phyloP scores from a whole-genome alignment of 2,113 vertebrate genomes.

The Dipodomys stephensi region DNA sequence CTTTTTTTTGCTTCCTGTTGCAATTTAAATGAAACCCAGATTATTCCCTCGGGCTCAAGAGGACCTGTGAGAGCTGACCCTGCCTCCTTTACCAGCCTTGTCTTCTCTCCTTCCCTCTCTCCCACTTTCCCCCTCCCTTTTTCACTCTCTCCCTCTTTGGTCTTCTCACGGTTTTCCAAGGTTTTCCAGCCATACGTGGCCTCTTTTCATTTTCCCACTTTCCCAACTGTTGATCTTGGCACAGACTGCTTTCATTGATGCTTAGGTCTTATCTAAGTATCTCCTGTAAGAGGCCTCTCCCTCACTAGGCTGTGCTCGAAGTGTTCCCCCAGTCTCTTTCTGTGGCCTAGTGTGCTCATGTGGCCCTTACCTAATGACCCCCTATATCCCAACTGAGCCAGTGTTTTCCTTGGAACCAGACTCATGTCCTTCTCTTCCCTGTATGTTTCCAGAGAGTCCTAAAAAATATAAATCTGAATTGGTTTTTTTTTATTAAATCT shows the following conservation, averaged over 20 bases:
- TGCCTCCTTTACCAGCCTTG: not conserved
- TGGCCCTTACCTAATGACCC: not conserved
- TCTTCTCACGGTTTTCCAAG: not conserved
- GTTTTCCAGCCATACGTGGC: not conserved
- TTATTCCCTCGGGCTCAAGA: not conserved
- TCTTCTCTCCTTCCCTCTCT: not conserved
- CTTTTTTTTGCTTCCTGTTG: not conserved
- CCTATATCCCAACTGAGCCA: too few species aligned
- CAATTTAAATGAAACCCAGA: not conserved
- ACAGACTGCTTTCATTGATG: not conserved
- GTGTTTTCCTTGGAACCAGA: not conserved
- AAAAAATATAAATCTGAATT: not conserved
- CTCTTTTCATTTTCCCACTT: not conserved
- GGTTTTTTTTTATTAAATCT: not conserved
- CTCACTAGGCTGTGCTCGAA: not conserved
- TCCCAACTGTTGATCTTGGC: not conserved
- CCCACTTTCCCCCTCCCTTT: accelerated
- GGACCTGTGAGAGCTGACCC: not conserved
- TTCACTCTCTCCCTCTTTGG: not conserved
- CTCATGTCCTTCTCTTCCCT: not conserved
- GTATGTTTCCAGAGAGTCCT: not conserved
- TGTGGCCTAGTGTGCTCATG: not conserved
- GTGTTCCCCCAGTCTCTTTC: not conserved
- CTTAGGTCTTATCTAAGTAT: not conserved
- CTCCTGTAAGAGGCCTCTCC: not conserved